Conservation (phyloP, 2,888 invertebrate species). For the Eueremaeus valkanovi region DNA sequence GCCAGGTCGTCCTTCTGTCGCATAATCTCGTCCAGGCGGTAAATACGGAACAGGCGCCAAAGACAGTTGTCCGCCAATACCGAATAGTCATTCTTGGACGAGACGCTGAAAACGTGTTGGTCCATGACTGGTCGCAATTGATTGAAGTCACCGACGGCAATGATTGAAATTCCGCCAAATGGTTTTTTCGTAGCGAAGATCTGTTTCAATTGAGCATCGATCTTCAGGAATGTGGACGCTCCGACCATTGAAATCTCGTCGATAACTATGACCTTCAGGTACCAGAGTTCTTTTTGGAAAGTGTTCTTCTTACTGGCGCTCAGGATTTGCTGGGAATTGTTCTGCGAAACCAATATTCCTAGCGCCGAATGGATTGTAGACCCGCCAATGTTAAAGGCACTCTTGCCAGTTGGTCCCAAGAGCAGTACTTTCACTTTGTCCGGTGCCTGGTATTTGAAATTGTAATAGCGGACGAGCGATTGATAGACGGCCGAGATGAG, state of each 20-base stretch:
- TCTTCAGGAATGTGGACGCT: constrained; percentile 46
- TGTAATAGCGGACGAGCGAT: background rate
- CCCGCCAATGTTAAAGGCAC: constrained; percentile 49
- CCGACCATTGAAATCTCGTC: constrained; percentile 45
- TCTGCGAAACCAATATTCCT: constrained; percentile 39
- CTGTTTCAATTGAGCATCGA: constrained; percentile 50
- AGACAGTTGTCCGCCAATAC: background rate
- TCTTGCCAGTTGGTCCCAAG: constrained; percentile 48
- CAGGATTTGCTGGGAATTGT: background rate
- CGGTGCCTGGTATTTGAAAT: background rate
- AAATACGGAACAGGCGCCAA: constrained; percentile 18
- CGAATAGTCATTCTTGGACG: background rate
- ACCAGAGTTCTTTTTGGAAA: constrained; percentile 42
- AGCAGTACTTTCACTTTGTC: constrained; percentile 37
- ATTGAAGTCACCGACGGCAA: constrained; percentile 50
- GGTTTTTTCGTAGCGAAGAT: constrained; percentile 47
- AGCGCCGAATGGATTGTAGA: constrained; percentile 48
- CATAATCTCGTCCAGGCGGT: constrained; percentile 44
- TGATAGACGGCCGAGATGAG: constrained; percentile 46
- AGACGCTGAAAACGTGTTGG: background rate
- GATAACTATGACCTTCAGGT: constrained; percentile 48
- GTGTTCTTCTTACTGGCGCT: background rate
- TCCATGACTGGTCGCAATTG: constrained; percentile 36
- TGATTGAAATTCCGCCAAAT: constrained; percentile 51
- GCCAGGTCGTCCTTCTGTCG: constrained; percentile 42